Conservation (phyloP, 2,888 invertebrate genomes). For the Acronicta leporina region DNA sequence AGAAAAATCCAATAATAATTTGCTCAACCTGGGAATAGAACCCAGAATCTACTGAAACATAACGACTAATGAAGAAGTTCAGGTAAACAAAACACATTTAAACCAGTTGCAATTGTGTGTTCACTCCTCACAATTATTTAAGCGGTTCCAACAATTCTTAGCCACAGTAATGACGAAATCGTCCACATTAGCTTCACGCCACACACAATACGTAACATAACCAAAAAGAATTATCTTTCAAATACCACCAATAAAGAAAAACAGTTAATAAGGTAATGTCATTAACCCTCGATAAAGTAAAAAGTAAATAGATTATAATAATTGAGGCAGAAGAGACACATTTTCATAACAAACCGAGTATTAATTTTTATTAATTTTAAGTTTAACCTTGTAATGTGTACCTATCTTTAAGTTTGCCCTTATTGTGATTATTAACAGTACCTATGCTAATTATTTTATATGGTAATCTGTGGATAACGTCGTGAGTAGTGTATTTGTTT, state of each 20-base stretch:
- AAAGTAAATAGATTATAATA: constrained; percentile 38
- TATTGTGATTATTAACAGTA: too few species aligned
- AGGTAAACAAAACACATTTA: neutral
- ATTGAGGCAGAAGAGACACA: constrained; percentile 32
- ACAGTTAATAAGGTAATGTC: constrained; percentile 70
- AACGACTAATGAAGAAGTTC: too few species aligned
- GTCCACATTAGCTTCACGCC: constrained; percentile 43
- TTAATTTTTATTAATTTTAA: too few species aligned
- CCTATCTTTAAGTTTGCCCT: too few species aligned
- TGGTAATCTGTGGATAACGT: too few species aligned
- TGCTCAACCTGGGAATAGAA: too few species aligned
- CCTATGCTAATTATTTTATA: too few species aligned
- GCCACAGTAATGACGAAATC: constrained; percentile 48
- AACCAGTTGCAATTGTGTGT: constrained; percentile 1
- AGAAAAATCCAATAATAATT: too few species aligned
- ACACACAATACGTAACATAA: constrained; percentile 54
- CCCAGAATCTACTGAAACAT: too few species aligned
- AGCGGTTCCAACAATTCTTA: constrained; percentile 13
- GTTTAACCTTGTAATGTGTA: too few species aligned
- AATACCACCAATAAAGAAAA: constrained; percentile 66
- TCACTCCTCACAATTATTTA: constrained; percentile 8
- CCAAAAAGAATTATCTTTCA: constrained; percentile 64
- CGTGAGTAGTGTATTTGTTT: too few species aligned
- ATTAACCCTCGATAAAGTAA: constrained; percentile 55
- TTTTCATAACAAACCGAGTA: too few species aligned